Base-by-base conservation (phyloP, 2,888 invertebrate genomes). In the Rotaria sp. region DNA sequence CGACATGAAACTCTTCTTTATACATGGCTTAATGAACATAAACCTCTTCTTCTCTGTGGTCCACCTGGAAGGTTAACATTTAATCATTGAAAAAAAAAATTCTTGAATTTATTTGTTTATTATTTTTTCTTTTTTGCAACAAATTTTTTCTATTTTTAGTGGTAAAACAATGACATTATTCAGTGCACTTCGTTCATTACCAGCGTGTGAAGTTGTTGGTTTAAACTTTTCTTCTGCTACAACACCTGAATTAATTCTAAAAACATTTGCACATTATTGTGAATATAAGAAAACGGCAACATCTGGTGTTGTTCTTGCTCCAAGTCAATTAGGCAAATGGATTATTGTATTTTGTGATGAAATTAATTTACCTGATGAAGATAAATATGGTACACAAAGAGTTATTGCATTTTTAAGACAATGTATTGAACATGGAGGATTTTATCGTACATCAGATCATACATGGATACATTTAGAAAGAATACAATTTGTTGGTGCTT, bases 211-310 rank as follows among this genome's bases (percentile, higher is more conserved):
- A 91, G 97, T 99, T 80, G 98, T 99, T 45, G 99, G 99, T 48
- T 93, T 99, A 88, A 99, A 99, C 92, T 99, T 99, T 93, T 98
- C 98, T 0, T 97, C 97, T 5, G 99, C 99, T 18, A 99, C 99
- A 35, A 98, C 98, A 0, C 99, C 99, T 0, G 99, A 99, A 91
- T 92, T 99, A 86, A 92, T 99, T 88, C 92, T 99, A 87, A 98
- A 98, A 93, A 99, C 99, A 0, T 98, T 99, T 91, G 98, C 99
- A 92, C 99, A 99, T 90, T 99, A 99, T 91, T 99, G 99, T 92
- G 99, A 99, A 92, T 99, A 99, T 91, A 93, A 96, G 84, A 96
- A 97, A 92, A 99, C 98, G 5, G 98, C 99, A 0, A 99, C 98
- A 90, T 67, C 67, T 1, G 99, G 99, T 50, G 95, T 98, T 52